Evolutionary conservation across 2,113 vertebrate genomes (phyloP), one percentile per base, ranked within the genome.

Genomic region (Dromaius novaehollandiae): DNA sequence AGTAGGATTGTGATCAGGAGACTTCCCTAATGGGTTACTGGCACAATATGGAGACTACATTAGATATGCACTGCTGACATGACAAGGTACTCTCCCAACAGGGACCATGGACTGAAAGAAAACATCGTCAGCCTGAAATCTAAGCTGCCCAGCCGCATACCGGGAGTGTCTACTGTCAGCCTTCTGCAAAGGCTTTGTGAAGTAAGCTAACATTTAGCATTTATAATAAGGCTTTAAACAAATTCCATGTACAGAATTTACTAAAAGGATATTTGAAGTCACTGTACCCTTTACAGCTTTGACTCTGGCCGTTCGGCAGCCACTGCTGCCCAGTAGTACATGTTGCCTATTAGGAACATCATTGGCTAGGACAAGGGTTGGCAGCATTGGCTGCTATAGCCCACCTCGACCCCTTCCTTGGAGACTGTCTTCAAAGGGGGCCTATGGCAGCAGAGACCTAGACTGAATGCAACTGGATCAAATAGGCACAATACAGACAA

Each of bases 41-140:
- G 78, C 87, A 92, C 79, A 3, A 1, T 26, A 28, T 71, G 40
- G 77, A 93, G 79, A 46, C 50, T 78, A 8, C 64, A 88, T 95
- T 85, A 94, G 70, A 53, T 88, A 77, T 40, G 77, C 74, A 70
- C 70, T 86, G 87, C 91, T 96, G 95, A 89, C 64, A 74, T 63
- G 70, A 86, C 78, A 88, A 76, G 70, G 66, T 20, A 51, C 19
- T 82, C 10, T 42, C 78, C 46, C 89, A 88, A 20, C 13, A 56
- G 79, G 32, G 68, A 86, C 46, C 5, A 34, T 50, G 71, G 40
- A 73, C 44, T 6, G 44, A 92, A 96, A 61, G 70, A 70, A 82
- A 56, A 13, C 17, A 71, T 3, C 82, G 58, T 66, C 68, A 77
- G 85, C 11, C 75, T 93, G 85, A 93, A 88, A 83, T 53, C 46